Conservation (phyloP, 2,113 vertebrate genomes). For the Phrynosoma blainvillii region DNA sequence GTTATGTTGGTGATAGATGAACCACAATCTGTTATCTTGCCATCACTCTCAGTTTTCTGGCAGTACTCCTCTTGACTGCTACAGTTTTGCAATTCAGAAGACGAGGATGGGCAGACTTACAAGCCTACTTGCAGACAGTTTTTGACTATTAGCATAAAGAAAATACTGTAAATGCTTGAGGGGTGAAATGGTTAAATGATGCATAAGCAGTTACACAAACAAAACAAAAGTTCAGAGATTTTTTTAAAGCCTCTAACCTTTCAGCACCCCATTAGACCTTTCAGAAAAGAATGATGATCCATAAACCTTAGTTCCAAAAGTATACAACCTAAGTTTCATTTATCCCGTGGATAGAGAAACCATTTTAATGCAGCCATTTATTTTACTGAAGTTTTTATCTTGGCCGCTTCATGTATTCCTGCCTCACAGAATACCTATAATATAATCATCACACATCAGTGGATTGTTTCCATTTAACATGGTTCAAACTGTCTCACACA, state of each 20-base stretch:
- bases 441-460: conserved; percentile 6
- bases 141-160: no score
- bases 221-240: background rate
- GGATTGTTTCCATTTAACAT: conserved; percentile 6
- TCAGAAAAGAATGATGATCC: background rate
- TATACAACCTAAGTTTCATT: background rate
- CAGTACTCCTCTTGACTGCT: background rate
- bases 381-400: conserved; percentile 1
- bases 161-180: background rate
- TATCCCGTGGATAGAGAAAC: background rate
- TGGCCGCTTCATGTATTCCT: background rate
- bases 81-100: background rate
- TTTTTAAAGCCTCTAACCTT: background rate
- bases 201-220: background rate
- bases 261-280: background rate
- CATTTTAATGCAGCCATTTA: background rate
- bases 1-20: background rate
- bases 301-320: no score
- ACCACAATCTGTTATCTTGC: background rate
- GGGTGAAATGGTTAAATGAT: background rate
- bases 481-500: conserved; percentile 3
- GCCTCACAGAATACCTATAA: background rate
- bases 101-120: no score
- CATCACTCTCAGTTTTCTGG: background rate
- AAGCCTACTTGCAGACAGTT: background rate